Percentiles rank a stretch among this genome's conserved stretches.
These are phyloP conservation scores for Arctia plantaginis DNA, from an alignment of 2,888 invertebrate species.

Conservation along the genomic window DNA sequence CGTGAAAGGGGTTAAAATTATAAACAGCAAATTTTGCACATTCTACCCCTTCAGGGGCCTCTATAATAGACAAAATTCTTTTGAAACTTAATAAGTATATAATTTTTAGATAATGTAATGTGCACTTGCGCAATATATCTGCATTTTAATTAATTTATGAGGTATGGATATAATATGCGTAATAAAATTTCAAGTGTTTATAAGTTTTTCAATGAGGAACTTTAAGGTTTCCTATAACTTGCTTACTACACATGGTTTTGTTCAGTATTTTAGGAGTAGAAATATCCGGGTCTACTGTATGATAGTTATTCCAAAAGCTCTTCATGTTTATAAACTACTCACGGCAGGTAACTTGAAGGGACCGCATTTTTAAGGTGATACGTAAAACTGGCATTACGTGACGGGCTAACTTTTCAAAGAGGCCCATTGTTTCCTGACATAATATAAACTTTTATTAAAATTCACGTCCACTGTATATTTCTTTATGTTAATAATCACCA, in stretches of 20 bases:
- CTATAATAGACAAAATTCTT: too few species aligned
- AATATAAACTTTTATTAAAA: background rate
- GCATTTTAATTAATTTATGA: too few species aligned
- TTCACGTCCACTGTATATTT: background rate
- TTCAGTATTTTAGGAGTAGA: background rate
- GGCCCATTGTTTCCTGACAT: background rate
- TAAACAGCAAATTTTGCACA: too few species aligned
- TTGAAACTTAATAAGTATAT: too few species aligned
- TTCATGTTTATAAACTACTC: background rate
- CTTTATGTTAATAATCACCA: background rate
- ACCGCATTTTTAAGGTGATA: background rate
- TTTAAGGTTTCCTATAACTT: background rate
- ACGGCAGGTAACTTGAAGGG: background rate
- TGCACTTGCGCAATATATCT: too few species aligned
- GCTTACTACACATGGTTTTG: background rate
- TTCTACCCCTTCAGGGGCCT: too few species aligned
- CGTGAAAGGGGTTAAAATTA: too few species aligned
- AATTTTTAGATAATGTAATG: too few species aligned
- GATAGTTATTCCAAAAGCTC: background rate
- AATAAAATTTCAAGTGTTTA: background rate
- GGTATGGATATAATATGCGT: background rate
- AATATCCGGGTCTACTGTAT: background rate
- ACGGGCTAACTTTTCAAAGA: background rate
- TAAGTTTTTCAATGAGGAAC: background rate
- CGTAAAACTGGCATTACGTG: conserved; percentile 2